Evolutionary conservation across 2,113 vertebrate species (phyloP).

Genomic region (Lota lota): DNA sequence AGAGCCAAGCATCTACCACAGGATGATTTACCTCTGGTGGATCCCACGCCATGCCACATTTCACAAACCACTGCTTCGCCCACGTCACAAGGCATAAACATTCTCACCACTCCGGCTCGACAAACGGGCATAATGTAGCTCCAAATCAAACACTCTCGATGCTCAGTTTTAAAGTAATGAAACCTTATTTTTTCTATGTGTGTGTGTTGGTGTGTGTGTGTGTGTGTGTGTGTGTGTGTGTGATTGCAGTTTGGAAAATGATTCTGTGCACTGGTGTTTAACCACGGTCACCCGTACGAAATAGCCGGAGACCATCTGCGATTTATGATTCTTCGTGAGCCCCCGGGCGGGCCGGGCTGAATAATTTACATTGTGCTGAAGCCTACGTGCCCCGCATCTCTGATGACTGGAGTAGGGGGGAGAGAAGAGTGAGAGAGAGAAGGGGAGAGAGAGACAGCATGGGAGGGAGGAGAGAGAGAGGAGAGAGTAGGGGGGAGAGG

Average conservation of each 20-base stretch:
- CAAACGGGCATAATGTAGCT: constrained; percentile 24
- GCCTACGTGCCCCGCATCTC: constrained; percentile 73
- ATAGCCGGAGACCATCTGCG: constrained; percentile 71
- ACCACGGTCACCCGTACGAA: constrained; percentile 74
- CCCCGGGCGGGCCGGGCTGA: constrained; percentile 73
- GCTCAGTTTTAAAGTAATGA: constrained; percentile 53
- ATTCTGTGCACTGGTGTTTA: constrained; percentile 74
- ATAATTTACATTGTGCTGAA: constrained; percentile 82
- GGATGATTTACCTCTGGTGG: constrained; percentile 45
- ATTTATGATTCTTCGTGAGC: constrained; percentile 77
- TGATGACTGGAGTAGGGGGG: constrained; percentile 66
- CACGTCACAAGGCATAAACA: constrained; percentile 17
- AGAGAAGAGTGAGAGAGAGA: background rate
- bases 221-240: too few relatives aligned
- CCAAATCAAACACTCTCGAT: constrained; percentile 46
- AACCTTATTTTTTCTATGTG: constrained; percentile 54
- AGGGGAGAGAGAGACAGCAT: background rate
- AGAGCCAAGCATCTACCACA: constrained; percentile 40
- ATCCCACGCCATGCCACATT: constrained; percentile 39
- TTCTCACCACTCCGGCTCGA: constrained; percentile 28
- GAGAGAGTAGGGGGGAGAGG: background rate
- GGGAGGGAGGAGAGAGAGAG: background rate
- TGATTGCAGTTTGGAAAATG: constrained; percentile 61
- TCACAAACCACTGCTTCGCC: background rate
- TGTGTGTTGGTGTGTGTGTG: too few relatives aligned